Percentiles rank a stretch among this genome's conserved stretches.
Evolutionary conservation across 2,113 vertebrate species (phyloP).

Genomic region (Balaeniceps rex): DNA sequence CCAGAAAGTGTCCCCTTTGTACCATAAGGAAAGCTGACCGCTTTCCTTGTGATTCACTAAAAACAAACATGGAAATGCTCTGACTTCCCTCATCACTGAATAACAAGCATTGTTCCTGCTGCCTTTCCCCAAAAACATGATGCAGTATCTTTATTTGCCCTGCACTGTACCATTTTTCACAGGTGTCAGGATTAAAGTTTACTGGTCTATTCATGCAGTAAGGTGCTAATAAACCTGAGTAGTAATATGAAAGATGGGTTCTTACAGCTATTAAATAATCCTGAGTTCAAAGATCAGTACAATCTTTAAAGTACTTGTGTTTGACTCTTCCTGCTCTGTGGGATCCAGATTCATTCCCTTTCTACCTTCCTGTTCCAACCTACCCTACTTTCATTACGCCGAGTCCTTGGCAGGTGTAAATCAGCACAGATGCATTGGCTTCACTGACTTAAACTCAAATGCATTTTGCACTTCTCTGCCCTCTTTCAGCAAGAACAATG

Average conservation of each 20-base stretch:
- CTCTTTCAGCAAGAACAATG: constrained; percentile 28
- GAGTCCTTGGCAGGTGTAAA: neutral
- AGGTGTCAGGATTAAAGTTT: neutral
- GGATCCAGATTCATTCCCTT: neutral
- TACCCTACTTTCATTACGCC: neutral
- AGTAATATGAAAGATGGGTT: neutral
- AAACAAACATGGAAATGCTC: neutral
- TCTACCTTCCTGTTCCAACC: neutral
- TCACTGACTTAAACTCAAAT: neutral
- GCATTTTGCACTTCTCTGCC: neutral
- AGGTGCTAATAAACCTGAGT: neutral
- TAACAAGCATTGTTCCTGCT: neutral
- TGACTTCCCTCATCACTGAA: neutral
- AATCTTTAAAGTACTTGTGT: neutral
- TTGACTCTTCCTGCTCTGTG: neutral
- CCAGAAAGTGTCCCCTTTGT: neutral
- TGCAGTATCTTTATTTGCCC: neutral
- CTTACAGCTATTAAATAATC: neutral
- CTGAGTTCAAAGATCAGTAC: neutral
- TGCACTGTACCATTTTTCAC: neutral
- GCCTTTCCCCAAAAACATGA: neutral
- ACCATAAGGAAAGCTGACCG: neutral
- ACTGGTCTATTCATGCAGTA: accelerated
- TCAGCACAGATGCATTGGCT: neutral
- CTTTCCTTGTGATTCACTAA: neutral